Evolutionary conservation across 2,113 vertebrate species (phyloP), one percentile per base, ranked within the genome.

Genomic region (Egretta garzetta): DNA sequence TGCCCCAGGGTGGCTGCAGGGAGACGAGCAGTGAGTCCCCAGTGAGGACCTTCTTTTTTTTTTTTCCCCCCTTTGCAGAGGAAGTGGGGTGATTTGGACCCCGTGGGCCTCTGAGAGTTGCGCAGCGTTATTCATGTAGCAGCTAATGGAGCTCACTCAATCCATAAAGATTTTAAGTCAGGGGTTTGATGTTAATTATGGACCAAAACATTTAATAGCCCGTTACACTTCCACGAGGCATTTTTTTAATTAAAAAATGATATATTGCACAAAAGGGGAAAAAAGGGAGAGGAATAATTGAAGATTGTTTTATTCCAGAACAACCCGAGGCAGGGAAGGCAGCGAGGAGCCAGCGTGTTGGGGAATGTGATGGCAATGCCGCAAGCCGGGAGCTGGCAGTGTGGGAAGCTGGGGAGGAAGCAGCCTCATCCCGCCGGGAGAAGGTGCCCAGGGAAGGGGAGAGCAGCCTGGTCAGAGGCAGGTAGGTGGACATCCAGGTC

Each of bases 191-290:
- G 97, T 98, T 98, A 98, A 98, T 98, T 98, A 98, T 96, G 96
- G 97, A 93, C 96, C 96, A 97, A 93, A 97, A 98, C 96, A 96
- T 96, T 97, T 97, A 98, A 97, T 66, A 95, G 97, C 96, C 97
- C 8, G 58, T 90, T 96, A 91, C 63, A 93, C 92, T 97, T 98
- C 98, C 97, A 96, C 49, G 1, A 96, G 98, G 98, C 97, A 86
- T 96, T 97, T 98, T 97, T 97, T 98, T 94, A 98, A 98, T 98
- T 98, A 98, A 98, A 97, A 98, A 98, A 97, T 97, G 97, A 98
- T 92, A 94, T 86, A 94, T 92, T 45, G 95, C 79, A 66, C 84
- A 59, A 96, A 83, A 22, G 77, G 11, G 58, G 35, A 1, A 1
- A 55, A 77, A 81, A 81, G 60, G 93, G 94, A 96, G 68, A 97